Evolutionary conservation across 2,113 vertebrate species (phyloP), one percentile per base, ranked within the genome.

Genomic region (Oxyruncus cristatus): DNA sequence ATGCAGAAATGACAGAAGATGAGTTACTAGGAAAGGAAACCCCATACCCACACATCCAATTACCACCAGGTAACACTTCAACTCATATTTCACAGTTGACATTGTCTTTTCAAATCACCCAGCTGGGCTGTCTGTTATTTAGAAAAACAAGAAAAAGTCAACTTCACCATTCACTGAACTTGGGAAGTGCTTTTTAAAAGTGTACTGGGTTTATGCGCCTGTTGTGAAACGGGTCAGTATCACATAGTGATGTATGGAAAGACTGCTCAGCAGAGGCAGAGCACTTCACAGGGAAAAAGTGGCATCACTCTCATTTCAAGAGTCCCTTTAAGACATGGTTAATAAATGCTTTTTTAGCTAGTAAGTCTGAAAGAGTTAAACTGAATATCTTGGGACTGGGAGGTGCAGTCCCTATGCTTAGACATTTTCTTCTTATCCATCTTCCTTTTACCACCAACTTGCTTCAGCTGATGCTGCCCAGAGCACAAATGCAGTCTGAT

Each of bases 101-200:
- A 72, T 13, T 46, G 44, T 77, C 82, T 70, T 85, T 91, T 68
- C 58, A 85, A 67, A 85, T 76, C 44, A 73, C 24, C 4, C 39
- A 66, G 23, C 42, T 73, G 35, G 58, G 27, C 52, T 66, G 37
- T 39, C 55, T 85, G 68, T 68, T 68, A 33, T 77, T 92, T 65
- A 91, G 79, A 96, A 97, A 95, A 23, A 35, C 30, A 82, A 42
- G 32, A 75, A 46, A 96, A 93, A 95, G 81, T 89, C 96, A 97
- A 97, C 61, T 77, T 94, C 14, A 50, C 44, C 73, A 71, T 93
- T 90, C 39, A 39, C 17, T 41, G 78, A 94, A 92, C 39, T 74
- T 89, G 27, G 44, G 85, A 93, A 84, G 75, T 80, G 56, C 6
- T 91, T 94, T 92, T 67, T 70, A 90, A 75, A 91, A 94, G 42